Percentiles rank a stretch among this genome's conserved stretches.
Conservation (phyloP, 2,113 vertebrate species). For the Nesoenas mayeri region DNA sequence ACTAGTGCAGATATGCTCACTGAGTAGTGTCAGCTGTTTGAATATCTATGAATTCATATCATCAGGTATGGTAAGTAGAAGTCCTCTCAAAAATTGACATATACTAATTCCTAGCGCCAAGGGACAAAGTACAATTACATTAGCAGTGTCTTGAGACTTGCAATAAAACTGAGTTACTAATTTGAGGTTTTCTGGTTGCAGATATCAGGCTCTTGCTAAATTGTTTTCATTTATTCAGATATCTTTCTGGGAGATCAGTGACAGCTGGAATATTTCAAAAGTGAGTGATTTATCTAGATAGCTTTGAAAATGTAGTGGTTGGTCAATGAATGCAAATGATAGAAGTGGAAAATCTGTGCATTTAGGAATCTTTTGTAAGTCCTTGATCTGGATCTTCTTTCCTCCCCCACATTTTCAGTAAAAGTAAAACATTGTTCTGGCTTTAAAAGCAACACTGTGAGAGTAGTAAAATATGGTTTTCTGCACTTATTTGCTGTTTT, state of each 20-base stretch:
- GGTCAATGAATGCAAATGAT: neutral
- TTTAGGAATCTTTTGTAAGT: neutral
- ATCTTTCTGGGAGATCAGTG: slow-evolving; percentile 15
- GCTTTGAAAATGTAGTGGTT: neutral
- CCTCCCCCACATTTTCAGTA: neutral
- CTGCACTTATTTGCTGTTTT: neutral
- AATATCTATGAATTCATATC: neutral
- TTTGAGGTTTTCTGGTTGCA: slow-evolving; percentile 31
- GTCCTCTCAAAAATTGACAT: neutral
- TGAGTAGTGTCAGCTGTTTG: neutral
- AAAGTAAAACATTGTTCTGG: neutral
- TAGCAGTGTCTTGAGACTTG: slow-evolving; percentile 16
- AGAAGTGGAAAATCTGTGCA: neutral
- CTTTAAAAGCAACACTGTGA: neutral
- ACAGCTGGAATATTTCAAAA: slow-evolving; percentile 38
- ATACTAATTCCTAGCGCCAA: neutral
- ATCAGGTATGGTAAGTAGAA: neutral
- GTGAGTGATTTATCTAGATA: slow-evolving; percentile 21
- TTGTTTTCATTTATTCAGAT: slow-evolving; percentile 13
- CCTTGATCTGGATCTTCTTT: neutral
- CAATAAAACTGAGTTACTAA: slow-evolving; percentile 39
- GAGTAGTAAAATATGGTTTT: neutral
- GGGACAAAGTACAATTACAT: slow-evolving; percentile 36
- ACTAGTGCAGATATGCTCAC: neutral
- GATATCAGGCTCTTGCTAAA: neutral